Evolutionary conservation across 2,888 invertebrate genomes (phyloP).

Genomic region (Diaperis boleti): DNA sequence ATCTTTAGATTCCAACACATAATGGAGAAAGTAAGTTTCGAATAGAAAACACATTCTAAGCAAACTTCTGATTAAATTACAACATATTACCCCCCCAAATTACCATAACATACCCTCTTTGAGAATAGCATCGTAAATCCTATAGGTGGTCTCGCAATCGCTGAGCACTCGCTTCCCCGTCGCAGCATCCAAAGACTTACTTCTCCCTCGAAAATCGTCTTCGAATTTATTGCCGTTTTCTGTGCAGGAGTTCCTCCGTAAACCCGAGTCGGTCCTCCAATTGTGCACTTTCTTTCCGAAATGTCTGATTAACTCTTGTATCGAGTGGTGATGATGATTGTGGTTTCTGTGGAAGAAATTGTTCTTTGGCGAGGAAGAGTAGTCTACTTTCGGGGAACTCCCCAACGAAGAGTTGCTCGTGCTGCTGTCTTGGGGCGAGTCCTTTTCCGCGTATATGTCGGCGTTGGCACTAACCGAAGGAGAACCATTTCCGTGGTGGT

Average conservation of each 20-base stretch:
- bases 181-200: slow-evolving; percentile 80
- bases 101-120: slow-evolving; percentile 72
- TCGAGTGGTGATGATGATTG: slow-evolving; percentile 73
- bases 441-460: slow-evolving; percentile 59
- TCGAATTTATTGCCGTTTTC: slow-evolving; percentile 67
- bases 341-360: slow-evolving; percentile 50
- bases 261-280: slow-evolving; percentile 71
- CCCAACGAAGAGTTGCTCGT: slow-evolving; percentile 43
- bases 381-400: slow-evolving; percentile 51
- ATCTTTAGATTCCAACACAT: too few species aligned
- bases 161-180: slow-evolving; percentile 71
- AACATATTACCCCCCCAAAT: neutral
- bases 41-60: neutral
- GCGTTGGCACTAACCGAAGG: slow-evolving; percentile 45
- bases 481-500: slow-evolving; percentile 17
- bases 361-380: slow-evolving; percentile 48
- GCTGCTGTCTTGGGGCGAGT: slow-evolving; percentile 51
- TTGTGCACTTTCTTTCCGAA: slow-evolving; percentile 82
- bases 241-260: slow-evolving; percentile 63
- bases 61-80: slow-evolving; percentile 3
- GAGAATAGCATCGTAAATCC: slow-evolving; percentile 84
- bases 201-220: slow-evolving; percentile 80
- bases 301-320: slow-evolving; percentile 82
- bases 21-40: too few species aligned
- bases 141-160: slow-evolving; percentile 85